Conservation (phyloP, 2,797 vertebrate species). For the Sardinella longiceps region DNA sequence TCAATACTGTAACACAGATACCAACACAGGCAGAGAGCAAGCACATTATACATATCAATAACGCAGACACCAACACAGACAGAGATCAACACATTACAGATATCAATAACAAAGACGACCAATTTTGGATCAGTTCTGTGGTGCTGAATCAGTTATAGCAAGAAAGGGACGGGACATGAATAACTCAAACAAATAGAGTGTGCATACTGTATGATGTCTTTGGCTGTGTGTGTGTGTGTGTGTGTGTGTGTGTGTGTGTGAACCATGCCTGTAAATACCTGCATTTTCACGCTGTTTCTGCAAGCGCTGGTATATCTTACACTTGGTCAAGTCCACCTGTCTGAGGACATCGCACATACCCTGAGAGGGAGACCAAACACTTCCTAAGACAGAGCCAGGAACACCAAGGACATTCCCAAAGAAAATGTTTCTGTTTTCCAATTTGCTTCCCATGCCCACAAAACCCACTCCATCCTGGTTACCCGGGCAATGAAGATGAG, state of each 20-base stretch:
- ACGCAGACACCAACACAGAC: not conserved
- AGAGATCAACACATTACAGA: not conserved
- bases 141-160: no score
- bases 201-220: no score
- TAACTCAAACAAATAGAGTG: no score
- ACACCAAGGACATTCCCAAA: not conserved
- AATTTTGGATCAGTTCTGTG: no score
- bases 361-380: not conserved
- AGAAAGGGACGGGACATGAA: no score
- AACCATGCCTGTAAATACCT: not conserved
- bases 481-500: constrained; percentile 35
- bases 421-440: not conserved
- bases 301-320: constrained; percentile 20
- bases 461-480: not conserved
- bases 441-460: no score
- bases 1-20: no score
- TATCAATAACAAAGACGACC: not conserved
- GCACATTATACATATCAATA: no score
- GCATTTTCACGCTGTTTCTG: not conserved
- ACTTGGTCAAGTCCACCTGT: constrained; percentile 33
- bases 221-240: not conserved
- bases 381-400: not conserved
- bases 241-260: not conserved
- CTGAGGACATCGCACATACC: constrained; percentile 39
- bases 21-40: no score